A percentile compares a stretch with the other conserved stretches of the same genome.
Conservation (phyloP, 2,797 vertebrate genomes). For the Clarias laeviceps region DNA sequence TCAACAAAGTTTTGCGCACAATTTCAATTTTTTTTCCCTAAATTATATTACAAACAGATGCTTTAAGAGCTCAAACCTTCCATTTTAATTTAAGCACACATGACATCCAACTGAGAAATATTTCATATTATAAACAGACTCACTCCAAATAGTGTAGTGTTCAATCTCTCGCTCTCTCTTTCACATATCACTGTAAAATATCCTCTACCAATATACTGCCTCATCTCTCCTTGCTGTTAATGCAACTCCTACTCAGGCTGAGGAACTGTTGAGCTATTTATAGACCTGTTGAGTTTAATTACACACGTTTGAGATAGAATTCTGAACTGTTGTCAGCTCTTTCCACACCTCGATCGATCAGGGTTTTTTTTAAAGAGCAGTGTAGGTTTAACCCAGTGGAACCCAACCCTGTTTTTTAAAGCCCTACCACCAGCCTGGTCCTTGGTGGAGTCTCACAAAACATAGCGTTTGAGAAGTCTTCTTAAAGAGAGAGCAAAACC, state of each 20-base stretch:
- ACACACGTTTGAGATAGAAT: slow-evolving; percentile 16
- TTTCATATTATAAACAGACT: not conserved
- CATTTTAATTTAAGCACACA: not conserved
- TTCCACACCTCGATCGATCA: slow-evolving; percentile 17
- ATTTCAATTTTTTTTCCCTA: too few relatives aligned
- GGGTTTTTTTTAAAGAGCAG: slow-evolving; percentile 3
- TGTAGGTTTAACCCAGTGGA: slow-evolving; percentile 4
- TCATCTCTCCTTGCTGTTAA: not conserved
- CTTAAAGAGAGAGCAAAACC: not conserved
- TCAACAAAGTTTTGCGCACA: not conserved
- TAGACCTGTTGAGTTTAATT: slow-evolving; percentile 32
- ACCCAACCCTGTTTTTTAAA: slow-evolving; percentile 1
- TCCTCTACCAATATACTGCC: not conserved
- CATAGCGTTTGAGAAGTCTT: not conserved
- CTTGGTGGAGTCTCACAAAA: not conserved
- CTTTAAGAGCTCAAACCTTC: not conserved
- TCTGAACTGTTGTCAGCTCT: slow-evolving; percentile 4
- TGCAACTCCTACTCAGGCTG: slow-evolving; percentile 17
- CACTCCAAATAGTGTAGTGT: too few relatives aligned
- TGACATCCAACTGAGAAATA: not conserved
- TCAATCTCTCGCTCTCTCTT: not conserved
- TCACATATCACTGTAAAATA: not conserved
- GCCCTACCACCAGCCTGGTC: not conserved
- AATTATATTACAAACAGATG: not conserved
- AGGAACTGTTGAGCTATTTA: slow-evolving; percentile 24